Evolutionary conservation across 2,888 invertebrate genomes (phyloP), one percentile per base, ranked within the genome.

Genomic region (Molanna angustata): DNA sequence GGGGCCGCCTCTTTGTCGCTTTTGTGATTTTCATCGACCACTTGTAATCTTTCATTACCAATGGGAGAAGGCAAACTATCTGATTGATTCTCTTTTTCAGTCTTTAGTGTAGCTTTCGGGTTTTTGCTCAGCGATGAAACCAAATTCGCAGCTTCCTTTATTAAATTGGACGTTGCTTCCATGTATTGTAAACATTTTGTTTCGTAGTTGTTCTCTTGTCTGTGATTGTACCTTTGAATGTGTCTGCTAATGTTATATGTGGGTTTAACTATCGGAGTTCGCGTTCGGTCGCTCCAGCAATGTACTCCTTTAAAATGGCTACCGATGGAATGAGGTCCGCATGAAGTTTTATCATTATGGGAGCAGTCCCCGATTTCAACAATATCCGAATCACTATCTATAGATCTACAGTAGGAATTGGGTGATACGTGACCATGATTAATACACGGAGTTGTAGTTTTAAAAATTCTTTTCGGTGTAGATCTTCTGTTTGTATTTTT

Each of bases 111-210:
- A 17, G 16, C 14, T 17, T 20, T 45, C n/a, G n/a, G n/a, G 14
- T 64, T 64, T 21, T 62, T 60, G 6, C 62, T 64, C 20, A 73
- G 54, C 56, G 69, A 71, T 2, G 61, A 64, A 64, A 73, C 70
- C 13, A 73, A 54, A 51, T 61, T 63, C 4, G 70, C 68, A 2
- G 72, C 72, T 64, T 73, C 72, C 57, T 68, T 68, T 51, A 73
- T 62, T 57, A 74, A 73, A 22, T 65, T 65, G 2, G 71, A 66
- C 66, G 73, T 71, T 0, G 67, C 67, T 56, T 66, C 64, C 21
- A 69, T 56, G 62, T 72, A 67, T 21, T 65, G 60, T 11, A 65
- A 62, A 41, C 63, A 58, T 52, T 48, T 49, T 14, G 20, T 20
- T 16, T 40, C 50, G 14, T 41, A 41, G n/a, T 35, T 21, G 13